These are phyloP conservation scores for Amblyopsis rosae DNA, from an alignment of 2,113 vertebrate genomes.

Conservation along the genomic window DNA sequence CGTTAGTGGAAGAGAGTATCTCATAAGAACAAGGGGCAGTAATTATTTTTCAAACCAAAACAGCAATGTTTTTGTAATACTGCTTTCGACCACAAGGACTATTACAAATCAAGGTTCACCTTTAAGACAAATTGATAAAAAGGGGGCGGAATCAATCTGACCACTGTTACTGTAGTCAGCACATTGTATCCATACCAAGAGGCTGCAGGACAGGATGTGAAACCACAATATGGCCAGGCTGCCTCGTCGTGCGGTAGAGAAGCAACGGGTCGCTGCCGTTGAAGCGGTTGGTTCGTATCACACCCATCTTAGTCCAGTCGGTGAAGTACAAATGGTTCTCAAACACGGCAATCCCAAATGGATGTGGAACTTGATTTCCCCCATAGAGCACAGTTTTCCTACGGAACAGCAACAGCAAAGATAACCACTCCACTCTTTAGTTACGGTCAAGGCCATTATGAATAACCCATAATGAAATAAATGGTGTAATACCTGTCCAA, in stretches of 20 bases:
- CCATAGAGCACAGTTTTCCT: slow-evolving; percentile 47
- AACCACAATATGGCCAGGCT: slow-evolving; percentile 63
- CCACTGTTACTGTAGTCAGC: slow-evolving; percentile 13
- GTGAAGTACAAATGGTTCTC: slow-evolving; percentile 76
- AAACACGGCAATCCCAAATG: slow-evolving; percentile 70
- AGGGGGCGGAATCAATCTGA: too few relatives aligned
- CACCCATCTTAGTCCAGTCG: slow-evolving; percentile 75
- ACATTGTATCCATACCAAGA: slow-evolving; percentile 63
- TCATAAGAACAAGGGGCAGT: too few relatives aligned
- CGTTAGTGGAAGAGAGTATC: too few relatives aligned
- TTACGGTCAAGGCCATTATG: not conserved
- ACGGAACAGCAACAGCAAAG: not conserved
- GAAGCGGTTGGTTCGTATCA: slow-evolving; percentile 69
- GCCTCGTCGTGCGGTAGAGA: slow-evolving; percentile 59
- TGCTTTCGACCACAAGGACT: too few relatives aligned
- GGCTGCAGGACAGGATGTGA: slow-evolving; percentile 66
- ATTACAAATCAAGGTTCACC: too few relatives aligned
- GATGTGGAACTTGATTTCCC: slow-evolving; percentile 63
- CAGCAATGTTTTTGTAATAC: too few relatives aligned
- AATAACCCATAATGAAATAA: not conserved
- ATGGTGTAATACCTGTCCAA: slow-evolving; percentile 63
- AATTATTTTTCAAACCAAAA: too few relatives aligned
- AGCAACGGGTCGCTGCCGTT: slow-evolving; percentile 62
- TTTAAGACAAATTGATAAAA: too few relatives aligned
- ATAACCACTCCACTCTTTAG: not conserved